A percentile compares a stretch with the other conserved stretches of the same genome.
Evolutionary conservation across 2,113 vertebrate genomes (phyloP).

Genomic region (Clinocottus analis): DNA sequence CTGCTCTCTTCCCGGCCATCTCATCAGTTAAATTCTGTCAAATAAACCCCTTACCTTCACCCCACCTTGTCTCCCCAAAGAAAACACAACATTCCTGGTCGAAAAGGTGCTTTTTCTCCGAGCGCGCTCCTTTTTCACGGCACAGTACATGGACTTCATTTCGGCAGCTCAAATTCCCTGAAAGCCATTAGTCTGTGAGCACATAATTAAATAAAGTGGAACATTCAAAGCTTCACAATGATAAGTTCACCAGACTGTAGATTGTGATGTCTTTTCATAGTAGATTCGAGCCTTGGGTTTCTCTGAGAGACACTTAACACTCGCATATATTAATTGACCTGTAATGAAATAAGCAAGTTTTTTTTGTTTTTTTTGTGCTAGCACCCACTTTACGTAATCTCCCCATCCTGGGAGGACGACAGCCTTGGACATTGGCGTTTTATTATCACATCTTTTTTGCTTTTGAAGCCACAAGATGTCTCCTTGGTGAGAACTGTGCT

Average conservation of each 20-base stretch:
- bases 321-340: constrained; percentile 17
- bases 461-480: constrained; percentile 46
- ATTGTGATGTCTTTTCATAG: neutral
- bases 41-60: no score
- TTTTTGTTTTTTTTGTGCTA: neutral
- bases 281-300: neutral
- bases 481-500: constrained; percentile 59
- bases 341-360: neutral
- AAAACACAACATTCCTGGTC: neutral
- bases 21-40: no score
- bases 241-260: neutral
- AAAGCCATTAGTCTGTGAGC: neutral
- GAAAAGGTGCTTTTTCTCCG: neutral
- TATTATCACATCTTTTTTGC: constrained; percentile 44
- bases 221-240: neutral
- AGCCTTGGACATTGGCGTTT: constrained; percentile 64
- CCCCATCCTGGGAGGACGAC: constrained; percentile 10
- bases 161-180: neutral
- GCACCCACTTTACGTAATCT: constrained; percentile 36
- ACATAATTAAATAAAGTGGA: neutral
- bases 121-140: neutral
- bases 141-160: neutral
- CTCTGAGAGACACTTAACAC: neutral
- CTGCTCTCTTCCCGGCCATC: no score
- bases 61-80: no score